Percentiles rank a stretch among this genome's conserved stretches.
phyloP scores from a whole-genome alignment of 2,113 vertebrate genomes.

The Zosterops lateralis region DNA sequence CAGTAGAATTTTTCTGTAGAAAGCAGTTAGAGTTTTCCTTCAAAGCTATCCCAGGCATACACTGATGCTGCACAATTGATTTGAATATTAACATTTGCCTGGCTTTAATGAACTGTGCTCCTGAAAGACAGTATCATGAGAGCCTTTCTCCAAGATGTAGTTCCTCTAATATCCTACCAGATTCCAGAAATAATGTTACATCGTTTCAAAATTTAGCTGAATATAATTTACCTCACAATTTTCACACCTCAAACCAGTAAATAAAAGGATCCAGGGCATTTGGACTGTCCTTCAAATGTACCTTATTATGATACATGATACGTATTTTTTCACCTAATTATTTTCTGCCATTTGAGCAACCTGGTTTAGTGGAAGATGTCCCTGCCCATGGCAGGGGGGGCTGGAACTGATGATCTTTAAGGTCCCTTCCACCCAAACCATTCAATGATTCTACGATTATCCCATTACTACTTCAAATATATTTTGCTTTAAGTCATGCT shows the following conservation, averaged over 20 bases:
- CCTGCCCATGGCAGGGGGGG: not conserved
- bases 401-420: not conserved
- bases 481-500: not conserved
- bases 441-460: not conserved
- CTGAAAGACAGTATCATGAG: not conserved
- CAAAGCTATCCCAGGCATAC: not conserved
- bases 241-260: not conserved
- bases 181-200: not conserved
- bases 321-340: not conserved
- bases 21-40: not conserved
- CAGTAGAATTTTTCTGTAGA: not conserved
- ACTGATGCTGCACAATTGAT: not conserved
- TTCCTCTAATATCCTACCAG: not conserved
- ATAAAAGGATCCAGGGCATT: not conserved
- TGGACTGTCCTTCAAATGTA: not conserved
- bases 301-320: not conserved
- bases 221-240: not conserved
- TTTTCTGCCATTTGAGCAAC: not conserved
- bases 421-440: not conserved
- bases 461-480: not conserved
- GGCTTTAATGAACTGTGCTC: not conserved
- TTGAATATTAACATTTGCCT: not conserved
- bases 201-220: not conserved
- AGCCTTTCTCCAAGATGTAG: not conserved
- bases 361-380: not conserved